phyloP scores from a whole-genome alignment of 1,140 invertebrate genomes.

The Muscidifurax raptorellus region DNA sequence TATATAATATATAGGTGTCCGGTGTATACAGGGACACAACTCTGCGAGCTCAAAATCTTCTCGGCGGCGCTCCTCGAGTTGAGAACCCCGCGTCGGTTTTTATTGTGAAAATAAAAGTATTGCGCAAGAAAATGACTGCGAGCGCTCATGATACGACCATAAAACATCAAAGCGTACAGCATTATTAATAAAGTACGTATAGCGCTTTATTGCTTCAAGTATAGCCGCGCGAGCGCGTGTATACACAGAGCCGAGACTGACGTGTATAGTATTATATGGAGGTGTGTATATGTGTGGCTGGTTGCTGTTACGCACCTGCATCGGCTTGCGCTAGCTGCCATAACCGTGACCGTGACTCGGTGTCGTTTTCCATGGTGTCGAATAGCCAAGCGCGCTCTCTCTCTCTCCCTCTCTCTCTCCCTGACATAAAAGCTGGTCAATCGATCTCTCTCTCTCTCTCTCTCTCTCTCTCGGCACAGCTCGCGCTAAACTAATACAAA shows the following conservation, averaged over 20 bases:
- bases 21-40: no score
- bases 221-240: conserved; percentile 48
- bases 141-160: conserved; percentile 64
- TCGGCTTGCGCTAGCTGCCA: conserved; percentile 17
- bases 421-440: conserved; percentile 56
- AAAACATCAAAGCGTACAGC: conserved; percentile 67
- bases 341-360: conserved; percentile 53
- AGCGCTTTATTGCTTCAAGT: conserved; percentile 64
- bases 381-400: conserved; percentile 16
- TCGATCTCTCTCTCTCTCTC: conserved; percentile 53
- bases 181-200: conserved; percentile 72
- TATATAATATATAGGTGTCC: background rate
- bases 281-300: background rate
- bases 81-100: conserved; percentile 58
- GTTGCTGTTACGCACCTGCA: background rate
- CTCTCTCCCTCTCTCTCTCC: background rate
- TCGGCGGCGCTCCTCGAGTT: conserved; percentile 47
- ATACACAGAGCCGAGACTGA: background rate
- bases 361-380: conserved; percentile 60
- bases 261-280: background rate
- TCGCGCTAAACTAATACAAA: conserved; percentile 40
- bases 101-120: conserved; percentile 69
- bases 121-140: conserved; percentile 67
- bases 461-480: background rate
- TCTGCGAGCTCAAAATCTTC: no score